phyloP scores from a whole-genome alignment of 2,888 invertebrate species.

The Dynastes tityus region DNA sequence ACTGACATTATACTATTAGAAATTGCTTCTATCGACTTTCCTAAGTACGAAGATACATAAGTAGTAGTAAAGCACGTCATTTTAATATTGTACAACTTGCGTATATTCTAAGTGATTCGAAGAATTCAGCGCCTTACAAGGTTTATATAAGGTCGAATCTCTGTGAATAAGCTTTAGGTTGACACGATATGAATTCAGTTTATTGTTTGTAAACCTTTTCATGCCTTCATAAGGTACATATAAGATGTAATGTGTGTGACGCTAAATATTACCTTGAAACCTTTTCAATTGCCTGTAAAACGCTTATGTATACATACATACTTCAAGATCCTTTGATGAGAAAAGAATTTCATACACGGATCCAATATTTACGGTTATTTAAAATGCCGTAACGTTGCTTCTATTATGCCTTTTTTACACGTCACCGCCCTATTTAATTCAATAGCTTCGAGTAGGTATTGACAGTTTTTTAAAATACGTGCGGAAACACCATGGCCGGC shows the following conservation, averaged over 20 bases:
- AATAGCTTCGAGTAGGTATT: constrained; percentile 44
- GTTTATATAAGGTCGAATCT: too few relatives aligned
- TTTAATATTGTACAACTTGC: too few relatives aligned
- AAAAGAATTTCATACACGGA: constrained; percentile 1
- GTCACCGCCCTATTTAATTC: constrained; percentile 39
- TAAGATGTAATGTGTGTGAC: not conserved
- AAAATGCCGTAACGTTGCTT: constrained; percentile 1
- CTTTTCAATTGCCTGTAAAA: constrained; percentile 9
- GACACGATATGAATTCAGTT: too few relatives aligned
- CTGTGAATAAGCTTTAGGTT: too few relatives aligned
- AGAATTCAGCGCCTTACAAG: too few relatives aligned
- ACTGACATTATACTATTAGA: too few relatives aligned
- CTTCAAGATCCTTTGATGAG: not conserved
- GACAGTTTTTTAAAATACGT: constrained; percentile 44
- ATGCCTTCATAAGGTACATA: too few relatives aligned
- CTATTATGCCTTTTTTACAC: constrained; percentile 40
- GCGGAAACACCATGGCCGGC: constrained; percentile 27
- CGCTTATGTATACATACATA: not conserved
- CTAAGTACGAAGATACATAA: too few relatives aligned
- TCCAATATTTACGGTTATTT: constrained; percentile 24
- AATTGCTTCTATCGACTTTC: too few relatives aligned
- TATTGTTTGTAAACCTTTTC: too few relatives aligned
- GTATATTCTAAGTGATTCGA: too few relatives aligned
- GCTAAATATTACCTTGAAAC: not conserved
- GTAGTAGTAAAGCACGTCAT: too few relatives aligned